Evolutionary conservation across 2,888 invertebrate genomes (phyloP), one percentile per base, ranked within the genome.

Genomic region (Muschampia plurimacula): DNA sequence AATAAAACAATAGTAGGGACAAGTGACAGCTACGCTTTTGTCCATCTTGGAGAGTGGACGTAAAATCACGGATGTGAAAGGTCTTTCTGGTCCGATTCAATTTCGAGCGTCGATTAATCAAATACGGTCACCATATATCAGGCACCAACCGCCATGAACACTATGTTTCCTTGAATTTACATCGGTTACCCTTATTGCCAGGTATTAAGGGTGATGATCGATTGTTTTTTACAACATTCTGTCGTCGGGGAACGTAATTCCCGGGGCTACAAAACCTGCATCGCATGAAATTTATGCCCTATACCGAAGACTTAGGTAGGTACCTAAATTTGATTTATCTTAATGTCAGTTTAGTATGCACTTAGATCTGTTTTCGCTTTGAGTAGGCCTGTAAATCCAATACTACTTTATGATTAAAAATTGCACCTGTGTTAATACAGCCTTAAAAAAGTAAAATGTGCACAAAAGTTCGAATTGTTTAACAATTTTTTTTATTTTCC

Each of bases 171-270:
- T 76, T 81, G 79, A 77, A 77, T 79, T 77, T 78, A 79, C 76
- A 78, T 78, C 80, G 82, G 81, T 83, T 81, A 78, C 81, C 83
- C 82, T 85, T 86, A 86, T 87, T 84, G 81, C 83, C 79, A 81
- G 76, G 82, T 78, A 80, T 78, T 85, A 85, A 80, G 82, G 81
- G 79, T 77, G 80, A 88, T 88, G 87, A 86, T 88, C 82, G 84
- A 88, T 86, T 84, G 83, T 80, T 82, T 78, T 71, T 77, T 74
- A 4, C 10, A 77, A 55, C 72, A 73, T 76, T 78, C 77, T 76
- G 77, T 70, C 52, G 64, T 36, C 49, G 60, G 13, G n/a, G 49
- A 71, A 9, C 65, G 10, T 66, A 59, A n/a, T 12, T 13, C 46
- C 32, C 44, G 70, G 41, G 71, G 71, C 71, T 66, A 71, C 41